Evolutionary conservation across 2,113 vertebrate genomes (phyloP).

Genomic region (Loxodonta africana): DNA sequence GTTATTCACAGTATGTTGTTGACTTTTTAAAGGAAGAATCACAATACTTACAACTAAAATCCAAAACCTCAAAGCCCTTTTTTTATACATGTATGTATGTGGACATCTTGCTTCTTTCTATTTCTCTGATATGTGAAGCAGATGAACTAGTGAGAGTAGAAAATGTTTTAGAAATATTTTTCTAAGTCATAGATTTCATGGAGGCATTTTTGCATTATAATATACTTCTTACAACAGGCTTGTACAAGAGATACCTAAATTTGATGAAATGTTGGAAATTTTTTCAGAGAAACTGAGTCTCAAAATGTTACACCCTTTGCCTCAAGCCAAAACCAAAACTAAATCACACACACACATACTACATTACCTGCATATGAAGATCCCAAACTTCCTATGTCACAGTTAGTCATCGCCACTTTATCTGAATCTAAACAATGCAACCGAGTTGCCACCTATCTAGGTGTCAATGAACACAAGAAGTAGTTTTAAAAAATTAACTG

Average conservation of each 20-base stretch:
- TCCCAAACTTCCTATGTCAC: background rate
- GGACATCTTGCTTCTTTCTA: background rate
- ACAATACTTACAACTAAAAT: background rate
- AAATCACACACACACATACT: background rate
- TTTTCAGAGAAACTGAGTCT: background rate
- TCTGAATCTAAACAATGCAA: background rate
- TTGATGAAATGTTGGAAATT: background rate
- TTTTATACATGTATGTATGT: background rate
- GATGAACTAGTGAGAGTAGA: background rate
- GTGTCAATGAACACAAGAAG: background rate
- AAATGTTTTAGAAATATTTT: background rate
- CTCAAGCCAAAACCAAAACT: background rate
- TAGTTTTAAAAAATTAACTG: constrained; percentile 5
- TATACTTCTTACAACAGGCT: background rate
- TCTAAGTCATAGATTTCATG: background rate
- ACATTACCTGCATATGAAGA: background rate
- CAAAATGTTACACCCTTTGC: background rate
- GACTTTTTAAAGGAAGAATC: constrained; percentile 1
- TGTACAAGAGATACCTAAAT: background rate
- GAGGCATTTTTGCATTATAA: background rate
- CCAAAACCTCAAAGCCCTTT: background rate
- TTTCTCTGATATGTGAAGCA: background rate
- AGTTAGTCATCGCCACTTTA: background rate
- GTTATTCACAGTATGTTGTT: background rate
- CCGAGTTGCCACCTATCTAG: background rate